These are phyloP conservation scores for Ormyrus pomaceus DNA, from an alignment of 2,888 invertebrate genomes.

Conservation along the genomic window DNA sequence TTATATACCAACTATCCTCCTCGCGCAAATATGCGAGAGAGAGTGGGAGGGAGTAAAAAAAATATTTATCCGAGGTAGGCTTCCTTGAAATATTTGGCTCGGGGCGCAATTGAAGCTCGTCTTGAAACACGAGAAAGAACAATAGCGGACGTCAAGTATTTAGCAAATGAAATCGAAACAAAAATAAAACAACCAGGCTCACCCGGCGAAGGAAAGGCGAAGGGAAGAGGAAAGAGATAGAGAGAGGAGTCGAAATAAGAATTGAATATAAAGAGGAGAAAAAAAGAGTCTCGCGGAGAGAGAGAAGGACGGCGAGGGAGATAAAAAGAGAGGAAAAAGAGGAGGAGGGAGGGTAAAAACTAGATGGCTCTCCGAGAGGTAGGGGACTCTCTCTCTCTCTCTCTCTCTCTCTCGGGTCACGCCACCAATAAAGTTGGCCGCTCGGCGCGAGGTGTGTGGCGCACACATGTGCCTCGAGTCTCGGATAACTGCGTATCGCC, in stretches of 20 bases:
- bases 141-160: constrained; percentile 20
- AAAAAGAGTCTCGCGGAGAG: not conserved
- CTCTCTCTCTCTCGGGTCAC: not conserved
- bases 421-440: constrained; percentile 18
- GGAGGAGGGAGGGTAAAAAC: not conserved
- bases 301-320: not conserved
- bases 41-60: no score
- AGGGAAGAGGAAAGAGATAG: constrained; percentile 3
- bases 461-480: not conserved
- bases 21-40: no score
- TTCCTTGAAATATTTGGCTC: no score
- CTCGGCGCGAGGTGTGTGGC: not conserved
- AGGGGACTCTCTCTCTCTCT: no score
- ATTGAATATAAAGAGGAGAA: constrained; percentile 25
- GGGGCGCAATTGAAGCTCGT: no score
- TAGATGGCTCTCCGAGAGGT: no score
- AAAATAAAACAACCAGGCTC: not conserved
- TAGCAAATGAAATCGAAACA: constrained; percentile 19
- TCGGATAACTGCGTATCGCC: constrained; percentile 5
- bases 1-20: no score
- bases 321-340: constrained; percentile 31
- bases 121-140: not conserved
- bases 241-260: constrained; percentile 19
- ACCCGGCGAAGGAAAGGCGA: not conserved
- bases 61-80: no score